Conservation (phyloP, 2,888 invertebrate genomes). For the Cryptosula pallasiana region DNA sequence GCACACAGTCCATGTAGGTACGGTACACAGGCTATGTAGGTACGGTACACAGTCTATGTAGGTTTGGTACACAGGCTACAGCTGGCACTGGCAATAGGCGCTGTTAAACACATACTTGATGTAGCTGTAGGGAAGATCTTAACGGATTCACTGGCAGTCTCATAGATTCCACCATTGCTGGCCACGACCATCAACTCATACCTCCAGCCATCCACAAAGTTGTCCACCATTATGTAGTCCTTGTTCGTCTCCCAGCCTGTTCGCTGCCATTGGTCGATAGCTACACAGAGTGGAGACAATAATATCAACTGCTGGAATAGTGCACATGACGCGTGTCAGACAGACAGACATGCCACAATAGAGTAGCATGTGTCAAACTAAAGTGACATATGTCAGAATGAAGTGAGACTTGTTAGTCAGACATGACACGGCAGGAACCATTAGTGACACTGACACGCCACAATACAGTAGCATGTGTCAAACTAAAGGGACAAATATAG, state of each 20-base stretch:
- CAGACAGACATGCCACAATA: too few relatives aligned
- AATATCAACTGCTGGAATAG: too few relatives aligned
- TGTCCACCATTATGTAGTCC: background rate
- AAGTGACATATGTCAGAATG: too few relatives aligned
- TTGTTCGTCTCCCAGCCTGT: slow-evolving; percentile 23
- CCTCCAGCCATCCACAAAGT: slow-evolving; percentile 23
- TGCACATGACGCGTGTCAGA: too few relatives aligned
- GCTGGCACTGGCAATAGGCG: background rate
- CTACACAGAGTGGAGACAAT: too few relatives aligned
- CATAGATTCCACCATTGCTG: slow-evolving; percentile 22
- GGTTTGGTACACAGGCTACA: too few relatives aligned
- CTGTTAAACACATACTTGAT: background rate
- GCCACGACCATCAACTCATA: slow-evolving; percentile 23
- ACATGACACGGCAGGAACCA: too few relatives aligned
- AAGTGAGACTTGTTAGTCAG: too few relatives aligned
- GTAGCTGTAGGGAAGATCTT: slow-evolving; percentile 8
- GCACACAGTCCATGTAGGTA: background rate
- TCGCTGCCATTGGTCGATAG: slow-evolving; percentile 21
- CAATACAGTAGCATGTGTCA: too few relatives aligned
- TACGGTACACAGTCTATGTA: background rate
- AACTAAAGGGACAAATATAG: too few relatives aligned
- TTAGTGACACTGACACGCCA: too few relatives aligned
- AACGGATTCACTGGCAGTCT: background rate
- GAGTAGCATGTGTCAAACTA: too few relatives aligned
- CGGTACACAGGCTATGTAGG: background rate